Percentiles rank a stretch among this genome's conserved stretches.
These are phyloP conservation scores for Drosophila ironensis DNA, from an alignment of 1,140 invertebrate genomes.

Conservation along the genomic window DNA sequence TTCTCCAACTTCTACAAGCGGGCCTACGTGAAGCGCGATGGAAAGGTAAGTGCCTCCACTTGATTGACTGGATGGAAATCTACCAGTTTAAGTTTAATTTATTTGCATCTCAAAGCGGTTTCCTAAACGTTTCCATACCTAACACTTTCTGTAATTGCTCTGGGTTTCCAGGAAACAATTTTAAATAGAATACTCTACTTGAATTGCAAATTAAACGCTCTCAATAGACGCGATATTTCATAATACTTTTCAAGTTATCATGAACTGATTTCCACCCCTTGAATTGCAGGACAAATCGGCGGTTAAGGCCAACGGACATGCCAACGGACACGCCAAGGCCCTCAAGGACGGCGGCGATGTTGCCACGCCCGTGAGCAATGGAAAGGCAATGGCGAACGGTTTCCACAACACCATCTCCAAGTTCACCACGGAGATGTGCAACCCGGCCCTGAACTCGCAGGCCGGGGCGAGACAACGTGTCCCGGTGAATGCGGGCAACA, in stretches of 20 bases:
- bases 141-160: no score
- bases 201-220: no score
- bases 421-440: constrained; percentile 71
- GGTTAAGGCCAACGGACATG: constrained; percentile 70
- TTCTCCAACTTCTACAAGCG: constrained; percentile 90
- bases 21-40: constrained; percentile 83
- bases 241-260: no score
- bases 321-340: constrained; percentile 57
- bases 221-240: no score
- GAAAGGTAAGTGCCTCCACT: constrained; percentile 53
- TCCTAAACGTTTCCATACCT: no score
- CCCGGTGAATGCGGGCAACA: constrained; percentile 61
- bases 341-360: constrained; percentile 53
- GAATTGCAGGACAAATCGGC: constrained; percentile 50
- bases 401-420: constrained; percentile 64
- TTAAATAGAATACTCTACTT: no score
- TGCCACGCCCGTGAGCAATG: constrained; percentile 28
- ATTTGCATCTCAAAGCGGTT: constrained; percentile 48
- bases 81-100: not conserved
- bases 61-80: not conserved
- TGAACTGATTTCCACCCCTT: not conserved
- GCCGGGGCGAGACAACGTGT: constrained; percentile 68
- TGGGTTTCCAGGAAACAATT: no score
- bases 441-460: constrained; percentile 58
- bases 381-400: constrained; percentile 49